These are phyloP conservation scores for Pammene aurita DNA, from an alignment of 2,888 invertebrate genomes.

Conservation along the genomic window DNA sequence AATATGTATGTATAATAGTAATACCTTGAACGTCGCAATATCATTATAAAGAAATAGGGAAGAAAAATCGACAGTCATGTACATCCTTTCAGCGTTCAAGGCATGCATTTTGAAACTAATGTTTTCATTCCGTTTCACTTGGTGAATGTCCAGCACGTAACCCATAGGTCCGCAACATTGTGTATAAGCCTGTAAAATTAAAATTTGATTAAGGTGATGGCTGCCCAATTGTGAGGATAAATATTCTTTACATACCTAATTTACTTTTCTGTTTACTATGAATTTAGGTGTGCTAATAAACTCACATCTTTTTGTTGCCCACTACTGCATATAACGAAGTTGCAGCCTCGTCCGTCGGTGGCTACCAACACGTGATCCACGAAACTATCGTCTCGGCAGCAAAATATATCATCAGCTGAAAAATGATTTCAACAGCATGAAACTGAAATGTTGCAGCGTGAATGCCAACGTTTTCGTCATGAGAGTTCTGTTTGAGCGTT, in stretches of 20 bases:
- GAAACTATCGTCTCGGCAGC: conserved; percentile 58
- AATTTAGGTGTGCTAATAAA: no score
- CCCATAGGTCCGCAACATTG: conserved; percentile 38
- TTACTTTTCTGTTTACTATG: no score
- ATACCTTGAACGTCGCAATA: not conserved
- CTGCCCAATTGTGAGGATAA: no score
- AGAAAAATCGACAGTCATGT: not conserved
- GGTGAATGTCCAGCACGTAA: conserved; percentile 34
- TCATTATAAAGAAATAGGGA: not conserved
- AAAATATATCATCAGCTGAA: conserved; percentile 59
- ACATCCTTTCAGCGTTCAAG: conserved; percentile 10
- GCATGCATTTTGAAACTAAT: conserved; percentile 42
- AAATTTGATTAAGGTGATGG: no score
- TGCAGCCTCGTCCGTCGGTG: conserved; percentile 54
- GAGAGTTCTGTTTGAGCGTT: no score
- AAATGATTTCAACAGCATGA: conserved; percentile 41
- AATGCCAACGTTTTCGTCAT: no score
- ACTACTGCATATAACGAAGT: conserved; percentile 55
- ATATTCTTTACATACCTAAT: no score
- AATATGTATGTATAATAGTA: no score
- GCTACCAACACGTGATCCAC: conserved; percentile 49
- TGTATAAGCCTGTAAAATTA: conserved; percentile 39
- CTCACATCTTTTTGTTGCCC: conserved; percentile 59
- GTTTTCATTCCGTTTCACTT: conserved; percentile 41
- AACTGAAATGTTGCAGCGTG: no score